Percentiles rank a stretch among this genome's conserved stretches.
These are phyloP conservation scores for Oncopeltus fasciatus DNA, from an alignment of 1,140 invertebrate species.

Conservation along the genomic window DNA sequence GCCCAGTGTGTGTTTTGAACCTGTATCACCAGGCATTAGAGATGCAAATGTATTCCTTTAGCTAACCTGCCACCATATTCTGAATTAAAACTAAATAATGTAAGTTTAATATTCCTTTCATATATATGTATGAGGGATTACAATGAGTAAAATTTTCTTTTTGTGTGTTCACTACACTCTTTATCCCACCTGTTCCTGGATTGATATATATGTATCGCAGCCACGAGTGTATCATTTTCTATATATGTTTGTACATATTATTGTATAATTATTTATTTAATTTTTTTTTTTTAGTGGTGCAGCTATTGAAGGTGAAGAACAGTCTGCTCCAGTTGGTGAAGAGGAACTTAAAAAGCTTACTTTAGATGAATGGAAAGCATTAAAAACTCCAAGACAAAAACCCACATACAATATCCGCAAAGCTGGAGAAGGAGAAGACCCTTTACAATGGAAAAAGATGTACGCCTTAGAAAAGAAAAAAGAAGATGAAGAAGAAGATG, in stretches of 20 bases:
- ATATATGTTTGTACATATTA: too few relatives aligned
- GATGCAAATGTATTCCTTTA: too few relatives aligned
- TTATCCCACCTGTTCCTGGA: too few relatives aligned
- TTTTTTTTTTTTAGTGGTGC: slow-evolving; percentile 8
- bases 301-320: slow-evolving; percentile 22
- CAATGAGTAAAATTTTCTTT: too few relatives aligned
- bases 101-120: too few relatives aligned
- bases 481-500: slow-evolving; percentile 48
- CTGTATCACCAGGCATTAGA: too few relatives aligned
- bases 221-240: too few relatives aligned
- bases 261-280: not conserved
- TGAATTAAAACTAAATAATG: too few relatives aligned
- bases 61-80: too few relatives aligned
- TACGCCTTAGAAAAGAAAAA: slow-evolving; percentile 69
- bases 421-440: slow-evolving; percentile 81
- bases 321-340: slow-evolving; percentile 28
- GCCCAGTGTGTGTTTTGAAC: too few relatives aligned
- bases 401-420: slow-evolving; percentile 80
- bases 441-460: slow-evolving; percentile 84
- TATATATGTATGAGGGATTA: not conserved
- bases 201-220: too few relatives aligned
- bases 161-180: too few relatives aligned
- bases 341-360: slow-evolving; percentile 58
- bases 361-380: slow-evolving; percentile 77
- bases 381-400: slow-evolving; percentile 53